Percentiles rank a stretch among this genome's conserved stretches.
These are phyloP conservation scores for Oncorhynchus tshawytscha DNA, from an alignment of 2,113 vertebrate species.

Conservation along the genomic window DNA sequence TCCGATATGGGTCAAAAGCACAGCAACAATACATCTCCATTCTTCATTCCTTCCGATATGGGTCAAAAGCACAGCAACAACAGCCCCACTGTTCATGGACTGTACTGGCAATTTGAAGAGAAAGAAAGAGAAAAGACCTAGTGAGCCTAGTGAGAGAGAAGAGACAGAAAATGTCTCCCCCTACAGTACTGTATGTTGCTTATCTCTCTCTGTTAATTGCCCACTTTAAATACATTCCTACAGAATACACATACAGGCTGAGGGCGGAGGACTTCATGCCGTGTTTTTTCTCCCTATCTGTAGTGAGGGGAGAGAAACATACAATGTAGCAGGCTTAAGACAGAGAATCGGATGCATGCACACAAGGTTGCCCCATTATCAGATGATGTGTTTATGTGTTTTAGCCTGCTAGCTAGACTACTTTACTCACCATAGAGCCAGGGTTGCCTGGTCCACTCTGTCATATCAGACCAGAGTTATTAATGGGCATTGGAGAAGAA, in stretches of 20 bases:
- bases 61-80: slow-evolving; percentile 54
- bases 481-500: neutral
- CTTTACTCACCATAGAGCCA: neutral
- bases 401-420: neutral
- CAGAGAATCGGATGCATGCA: slow-evolving; percentile 16
- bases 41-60: slow-evolving; percentile 55
- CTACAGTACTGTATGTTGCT: slow-evolving; percentile 35
- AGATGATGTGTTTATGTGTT: too few species aligned
- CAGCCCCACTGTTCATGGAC: slow-evolving; percentile 52
- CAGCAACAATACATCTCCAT: slow-evolving; percentile 53
- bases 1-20: slow-evolving; percentile 48
- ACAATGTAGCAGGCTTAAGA: slow-evolving; percentile 7
- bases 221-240: slow-evolving; percentile 45
- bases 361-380: neutral
- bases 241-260: slow-evolving; percentile 28
- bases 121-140: slow-evolving; percentile 17
- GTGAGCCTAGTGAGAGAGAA: slow-evolving; percentile 40
- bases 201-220: slow-evolving; percentile 61
- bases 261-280: slow-evolving; percentile 9
- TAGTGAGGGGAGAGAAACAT: slow-evolving; percentile 26
- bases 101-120: slow-evolving; percentile 45
- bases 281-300: slow-evolving; percentile 12
- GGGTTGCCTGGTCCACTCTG: neutral
- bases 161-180: slow-evolving; percentile 47
- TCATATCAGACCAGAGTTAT: neutral